phyloP scores from a whole-genome alignment of 92 coral and sea anemone species.

The Plumapathes pennacea region DNA sequence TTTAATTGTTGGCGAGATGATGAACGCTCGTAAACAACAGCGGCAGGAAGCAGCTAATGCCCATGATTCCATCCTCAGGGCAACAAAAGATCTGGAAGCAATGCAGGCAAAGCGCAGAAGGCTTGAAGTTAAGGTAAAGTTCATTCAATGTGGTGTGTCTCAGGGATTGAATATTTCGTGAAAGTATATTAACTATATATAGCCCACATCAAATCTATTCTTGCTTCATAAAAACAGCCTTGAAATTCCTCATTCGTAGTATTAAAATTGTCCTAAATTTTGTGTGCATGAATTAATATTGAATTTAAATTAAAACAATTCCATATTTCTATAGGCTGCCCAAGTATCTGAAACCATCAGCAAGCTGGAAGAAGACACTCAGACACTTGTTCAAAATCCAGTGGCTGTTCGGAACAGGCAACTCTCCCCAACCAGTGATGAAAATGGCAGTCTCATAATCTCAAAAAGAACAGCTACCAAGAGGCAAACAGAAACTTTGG shows the following conservation, averaged over 20 bases:
- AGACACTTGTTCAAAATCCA: slow-evolving; percentile 30
- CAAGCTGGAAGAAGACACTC: slow-evolving; percentile 17
- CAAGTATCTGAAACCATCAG: slow-evolving; percentile 12
- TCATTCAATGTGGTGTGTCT: slow-evolving; percentile 5
- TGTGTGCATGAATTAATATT: not conserved
- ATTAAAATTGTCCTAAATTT: not conserved
- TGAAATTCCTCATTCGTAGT: not conserved
- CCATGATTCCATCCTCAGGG: slow-evolving; percentile 12
- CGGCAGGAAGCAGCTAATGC: slow-evolving; percentile 15
- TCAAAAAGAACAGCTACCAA: slow-evolving; percentile 29
- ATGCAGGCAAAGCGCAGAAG: slow-evolving; percentile 36
- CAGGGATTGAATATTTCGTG: too few species aligned
- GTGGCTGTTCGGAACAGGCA: slow-evolving; percentile 30
- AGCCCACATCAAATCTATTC: too few species aligned
- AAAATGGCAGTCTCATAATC: slow-evolving; percentile 12
- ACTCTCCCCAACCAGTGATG: slow-evolving; percentile 16
- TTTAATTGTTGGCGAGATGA: slow-evolving; percentile 26
- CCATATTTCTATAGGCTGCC: slow-evolving; percentile 6
- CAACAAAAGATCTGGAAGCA: slow-evolving; percentile 29
- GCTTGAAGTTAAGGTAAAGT: slow-evolving; percentile 29
- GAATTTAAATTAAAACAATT: not conserved
- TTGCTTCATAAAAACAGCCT: too few species aligned
- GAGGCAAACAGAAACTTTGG: slow-evolving; percentile 35
- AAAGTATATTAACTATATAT: too few species aligned
- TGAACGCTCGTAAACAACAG: slow-evolving; percentile 27